These are phyloP conservation scores for Osedax frankpressi DNA, from an alignment of 2,888 invertebrate species.

Conservation along the genomic window DNA sequence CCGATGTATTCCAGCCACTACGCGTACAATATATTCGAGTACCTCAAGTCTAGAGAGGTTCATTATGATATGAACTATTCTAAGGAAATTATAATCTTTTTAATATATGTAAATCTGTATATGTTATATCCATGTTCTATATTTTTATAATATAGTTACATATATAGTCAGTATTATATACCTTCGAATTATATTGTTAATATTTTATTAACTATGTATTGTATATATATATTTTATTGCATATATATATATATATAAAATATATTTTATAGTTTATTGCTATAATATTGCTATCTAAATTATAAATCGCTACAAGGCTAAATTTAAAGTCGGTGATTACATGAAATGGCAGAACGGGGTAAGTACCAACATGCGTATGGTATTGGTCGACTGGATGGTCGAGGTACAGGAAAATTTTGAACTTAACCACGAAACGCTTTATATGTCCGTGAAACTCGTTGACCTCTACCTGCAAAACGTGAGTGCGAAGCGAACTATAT, in stretches of 20 bases:
- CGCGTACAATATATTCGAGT: background rate
- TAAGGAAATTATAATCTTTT: background rate
- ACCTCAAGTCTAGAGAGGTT: background rate
- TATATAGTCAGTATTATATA: background rate
- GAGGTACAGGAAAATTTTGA: conserved; percentile 83
- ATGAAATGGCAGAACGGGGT: conserved; percentile 59
- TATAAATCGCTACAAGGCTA: too few species aligned
- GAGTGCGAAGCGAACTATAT: conserved; percentile 40
- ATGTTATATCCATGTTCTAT: background rate
- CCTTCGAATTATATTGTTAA: too few species aligned
- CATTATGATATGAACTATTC: background rate
- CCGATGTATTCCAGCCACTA: background rate
- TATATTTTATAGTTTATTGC: background rate
- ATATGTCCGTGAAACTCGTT: conserved; percentile 85
- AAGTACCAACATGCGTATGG: conserved; percentile 73
- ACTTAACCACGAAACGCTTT: conserved; percentile 92
- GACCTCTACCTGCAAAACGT: conserved; percentile 66
- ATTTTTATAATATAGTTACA: too few species aligned
- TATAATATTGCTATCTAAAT: background rate
- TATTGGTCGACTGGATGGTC: conserved; percentile 97
- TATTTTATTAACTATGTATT: background rate
- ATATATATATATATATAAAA: background rate
- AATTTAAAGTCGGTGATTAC: conserved; percentile 68
- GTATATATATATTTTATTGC: too few species aligned
- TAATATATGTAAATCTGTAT: background rate